Evolutionary conservation across 2,888 invertebrate species (phyloP), one percentile per base, ranked within the genome.

Genomic region (Ligdia adustata): DNA sequence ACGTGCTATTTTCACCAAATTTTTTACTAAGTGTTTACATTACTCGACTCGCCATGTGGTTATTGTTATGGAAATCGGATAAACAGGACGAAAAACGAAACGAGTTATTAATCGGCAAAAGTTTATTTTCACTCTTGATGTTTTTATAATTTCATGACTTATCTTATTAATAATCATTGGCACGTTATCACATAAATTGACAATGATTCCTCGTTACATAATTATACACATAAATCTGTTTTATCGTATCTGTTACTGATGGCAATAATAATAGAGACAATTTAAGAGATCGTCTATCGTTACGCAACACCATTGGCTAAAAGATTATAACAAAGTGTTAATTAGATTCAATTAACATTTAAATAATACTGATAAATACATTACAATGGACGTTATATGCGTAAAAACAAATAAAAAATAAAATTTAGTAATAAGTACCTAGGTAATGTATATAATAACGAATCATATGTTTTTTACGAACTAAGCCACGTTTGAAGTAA

Each of bases 171-270:
- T 83, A 86, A 88, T 91, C 91, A 91, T 91, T 91, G 91, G 91
- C 91, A 91, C 91, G 79, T 83, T 90, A 91, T 91, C 91, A 91
- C 91, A 89, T 82, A 82, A 76, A 71, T 84, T 79, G 85, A 83
- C 89, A 89, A 89, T 89, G 89, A 89, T 89, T 71, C 58, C 56
- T 59, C 50, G 33, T 58, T 66, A 52, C 57, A 56, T 64, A 65
- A 24, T 31, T 42, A 24, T 14, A 43, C 22, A 49, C 20, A 27
- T n/a, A 6, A 22, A 22, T 2, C 6, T 22, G 22, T n/a, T 6
- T 6, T n/a, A 22, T 22, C 6, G 7, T 22, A 6, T 22, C 6
- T 6, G 22, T 22, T 3, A n/a, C 7, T 67, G 65, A 70, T 71
- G 66, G 69, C 64, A 66, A 63, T 63, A 55, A 31, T 47, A 61